Percentiles rank a stretch among this genome's conserved stretches.
Conservation (phyloP, 2,888 invertebrate species). For the Anagyrus pseudococci region DNA sequence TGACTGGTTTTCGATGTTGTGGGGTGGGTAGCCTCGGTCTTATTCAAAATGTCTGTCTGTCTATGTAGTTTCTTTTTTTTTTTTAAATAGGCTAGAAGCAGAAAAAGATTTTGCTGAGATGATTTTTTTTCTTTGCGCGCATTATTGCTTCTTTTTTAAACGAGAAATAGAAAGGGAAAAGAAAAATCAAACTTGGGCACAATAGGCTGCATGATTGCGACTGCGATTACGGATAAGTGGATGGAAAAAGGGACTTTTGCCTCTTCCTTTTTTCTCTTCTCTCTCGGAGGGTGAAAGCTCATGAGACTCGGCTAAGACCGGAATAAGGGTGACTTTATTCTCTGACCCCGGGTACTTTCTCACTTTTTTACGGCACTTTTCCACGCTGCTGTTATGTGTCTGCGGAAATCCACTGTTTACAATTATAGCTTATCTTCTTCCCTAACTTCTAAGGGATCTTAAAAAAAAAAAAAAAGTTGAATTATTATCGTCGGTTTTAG, state of each 20-base stretch:
- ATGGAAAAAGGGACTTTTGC: slow-evolving; percentile 11
- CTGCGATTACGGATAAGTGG: slow-evolving; percentile 31
- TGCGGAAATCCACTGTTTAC: slow-evolving; percentile 24
- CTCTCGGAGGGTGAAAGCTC: neutral
- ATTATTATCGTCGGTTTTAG: too few species aligned
- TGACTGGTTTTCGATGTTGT: too few species aligned
- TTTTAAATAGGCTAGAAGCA: too few species aligned
- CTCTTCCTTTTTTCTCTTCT: slow-evolving; percentile 2
- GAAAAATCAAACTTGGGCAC: slow-evolving; percentile 10
- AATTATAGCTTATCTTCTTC: slow-evolving; percentile 2
- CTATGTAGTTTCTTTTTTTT: too few species aligned
- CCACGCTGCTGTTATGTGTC: slow-evolving; percentile 1
- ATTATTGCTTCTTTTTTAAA: too few species aligned
- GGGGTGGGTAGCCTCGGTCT: too few species aligned
- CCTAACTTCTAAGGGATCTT: too few species aligned
- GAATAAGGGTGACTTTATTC: slow-evolving; percentile 20
- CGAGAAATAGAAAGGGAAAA: neutral
- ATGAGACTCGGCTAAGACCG: neutral
- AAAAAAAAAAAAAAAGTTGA: too few species aligned
- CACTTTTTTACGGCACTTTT: slow-evolving; percentile 13
- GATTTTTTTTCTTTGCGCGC: too few species aligned
- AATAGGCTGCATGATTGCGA: slow-evolving; percentile 19
- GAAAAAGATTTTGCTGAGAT: too few species aligned
- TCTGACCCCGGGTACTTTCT: slow-evolving; percentile 2
- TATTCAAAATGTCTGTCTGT: too few species aligned